These are phyloP conservation scores for Spicauda simplicius DNA, from an alignment of 2,888 invertebrate species.

Conservation along the genomic window DNA sequence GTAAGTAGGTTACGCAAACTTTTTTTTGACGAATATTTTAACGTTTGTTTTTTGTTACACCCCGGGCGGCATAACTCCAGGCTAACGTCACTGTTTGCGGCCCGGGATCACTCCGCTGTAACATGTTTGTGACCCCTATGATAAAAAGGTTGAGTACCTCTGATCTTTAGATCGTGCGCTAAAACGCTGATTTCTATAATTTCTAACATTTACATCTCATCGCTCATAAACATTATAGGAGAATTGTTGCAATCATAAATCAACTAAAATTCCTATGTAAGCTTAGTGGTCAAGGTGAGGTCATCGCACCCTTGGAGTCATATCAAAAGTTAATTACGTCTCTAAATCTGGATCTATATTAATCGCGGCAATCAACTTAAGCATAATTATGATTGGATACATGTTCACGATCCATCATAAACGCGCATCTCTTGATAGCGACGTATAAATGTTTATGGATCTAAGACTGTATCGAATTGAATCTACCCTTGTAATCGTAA, in stretches of 20 bases:
- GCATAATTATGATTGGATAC: neutral
- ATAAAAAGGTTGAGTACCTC: no score
- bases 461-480: neutral
- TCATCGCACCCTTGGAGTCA: neutral
- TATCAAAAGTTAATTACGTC: conserved; percentile 1
- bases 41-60: no score
- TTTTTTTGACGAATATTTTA: no score
- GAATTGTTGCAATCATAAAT: neutral
- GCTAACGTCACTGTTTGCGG: no score
- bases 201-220: neutral
- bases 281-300: neutral
- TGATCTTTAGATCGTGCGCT: conserved; percentile 2
- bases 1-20: no score
- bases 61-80: no score
- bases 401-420: neutral
- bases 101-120: no score
- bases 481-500: no score
- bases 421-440: neutral
- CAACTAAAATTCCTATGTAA: neutral
- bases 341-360: neutral
- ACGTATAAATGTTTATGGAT: conserved; percentile 5
- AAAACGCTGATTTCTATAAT: conserved; percentile 1
- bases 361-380: neutral
- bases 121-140: no score
- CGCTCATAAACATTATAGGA: neutral